phyloP scores from a whole-genome alignment of 2,113 vertebrate species.

The Sialia sialis region DNA sequence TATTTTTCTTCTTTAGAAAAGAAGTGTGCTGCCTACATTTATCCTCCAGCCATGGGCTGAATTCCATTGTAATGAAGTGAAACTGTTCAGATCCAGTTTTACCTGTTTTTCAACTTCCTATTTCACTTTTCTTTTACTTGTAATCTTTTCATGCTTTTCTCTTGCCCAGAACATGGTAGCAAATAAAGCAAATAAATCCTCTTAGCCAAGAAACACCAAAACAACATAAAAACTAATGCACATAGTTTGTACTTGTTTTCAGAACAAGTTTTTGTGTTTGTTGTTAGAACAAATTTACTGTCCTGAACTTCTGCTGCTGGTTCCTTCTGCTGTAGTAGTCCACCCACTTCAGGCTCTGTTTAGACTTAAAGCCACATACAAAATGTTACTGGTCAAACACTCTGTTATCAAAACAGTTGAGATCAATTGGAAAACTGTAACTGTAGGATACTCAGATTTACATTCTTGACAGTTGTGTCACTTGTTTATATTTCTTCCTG shows the following conservation, averaged over 20 bases:
- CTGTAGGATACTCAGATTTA: background rate
- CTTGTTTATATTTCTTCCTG: background rate
- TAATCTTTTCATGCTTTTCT: background rate
- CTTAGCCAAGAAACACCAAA: background rate
- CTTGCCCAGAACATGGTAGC: background rate
- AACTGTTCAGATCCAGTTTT: constrained; percentile 37
- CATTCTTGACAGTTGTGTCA: background rate
- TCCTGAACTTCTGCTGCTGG: background rate
- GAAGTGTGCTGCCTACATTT: background rate
- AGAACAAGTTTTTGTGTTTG: background rate
- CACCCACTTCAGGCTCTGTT: background rate
- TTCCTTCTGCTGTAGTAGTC: background rate
- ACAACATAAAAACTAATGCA: background rate
- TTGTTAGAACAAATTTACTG: background rate
- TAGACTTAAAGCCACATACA: background rate
- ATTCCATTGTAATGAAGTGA: constrained; percentile 57
- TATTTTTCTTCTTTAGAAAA: background rate
- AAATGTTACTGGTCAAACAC: background rate
- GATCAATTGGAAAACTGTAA: background rate
- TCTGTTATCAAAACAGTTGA: background rate
- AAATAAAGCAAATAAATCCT: background rate
- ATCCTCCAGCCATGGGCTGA: constrained; percentile 11
- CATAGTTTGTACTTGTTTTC: background rate
- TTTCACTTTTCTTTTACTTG: background rate
- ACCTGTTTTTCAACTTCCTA: constrained; percentile 42